Evolutionary conservation across 2,797 vertebrate species (phyloP), one percentile per base, ranked within the genome.

Genomic region (Mycteria americana): DNA sequence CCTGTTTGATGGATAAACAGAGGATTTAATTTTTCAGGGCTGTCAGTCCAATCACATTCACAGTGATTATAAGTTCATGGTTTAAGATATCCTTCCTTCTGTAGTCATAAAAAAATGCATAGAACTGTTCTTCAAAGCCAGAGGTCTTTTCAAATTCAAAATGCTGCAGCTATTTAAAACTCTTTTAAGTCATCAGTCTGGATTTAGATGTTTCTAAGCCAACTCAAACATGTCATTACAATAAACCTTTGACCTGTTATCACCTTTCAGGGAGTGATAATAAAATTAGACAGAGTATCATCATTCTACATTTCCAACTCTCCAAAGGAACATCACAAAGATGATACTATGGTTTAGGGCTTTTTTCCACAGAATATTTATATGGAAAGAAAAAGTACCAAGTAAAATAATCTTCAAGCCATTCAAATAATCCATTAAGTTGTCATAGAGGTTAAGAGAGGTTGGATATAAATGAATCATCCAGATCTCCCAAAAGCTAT

Each of bases 191-290:
- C 22, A 64, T 65, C 21, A 39, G 18, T 45, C 18, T 11, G 2
- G 56, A 85, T 83, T 85, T 69, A 90, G 50, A 7, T 70, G 8
- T 48, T 91, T 89, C 72, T 84, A 94, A 79, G n/a, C 31, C 75
- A 79, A 83, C 31, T 79, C 33, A 75, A 72, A 88, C 5, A 31
- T 37, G 35, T 65, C 21, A 60, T 78, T 92, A 70, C 51, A 75
- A 76, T 73, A 93, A 91, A 89, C 17, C 30, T 95, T 87, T 93
- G 87, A 92, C 83, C 51, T 79, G 24, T 75, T 84, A 41, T 60
- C 48, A 30, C 74, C 51, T 93, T 89, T 78, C 7, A 56, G n/a
- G 41, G 8, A 62, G 6, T 35, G 25, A 33, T 67, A 88, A 89
- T 39, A 87, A 93, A 93, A 65, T 62, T 45, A 91, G 45, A 59